Percentiles rank a stretch among this genome's conserved stretches.
Conservation (phyloP, 2,888 invertebrate species). For the Plebejus argus region DNA sequence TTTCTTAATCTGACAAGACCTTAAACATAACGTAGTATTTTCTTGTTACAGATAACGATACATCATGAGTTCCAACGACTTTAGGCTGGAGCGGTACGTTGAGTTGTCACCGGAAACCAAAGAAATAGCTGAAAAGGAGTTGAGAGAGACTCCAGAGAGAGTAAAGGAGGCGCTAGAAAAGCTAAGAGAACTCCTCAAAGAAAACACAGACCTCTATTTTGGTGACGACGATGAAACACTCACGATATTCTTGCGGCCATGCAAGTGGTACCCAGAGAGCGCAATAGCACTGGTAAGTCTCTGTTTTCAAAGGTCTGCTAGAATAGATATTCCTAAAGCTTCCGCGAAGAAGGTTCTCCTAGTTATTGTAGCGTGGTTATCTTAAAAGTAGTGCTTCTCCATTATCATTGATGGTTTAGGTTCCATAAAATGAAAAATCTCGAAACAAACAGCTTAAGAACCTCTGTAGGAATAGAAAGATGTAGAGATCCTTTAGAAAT, state of each 20-base stretch:
- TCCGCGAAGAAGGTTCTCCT: too few species aligned
- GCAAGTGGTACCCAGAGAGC: constrained; percentile 91
- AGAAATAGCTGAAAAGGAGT: constrained; percentile 82
- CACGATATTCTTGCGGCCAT: constrained; percentile 89
- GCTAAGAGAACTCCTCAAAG: constrained; percentile 84
- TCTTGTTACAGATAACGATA: constrained; percentile 48
- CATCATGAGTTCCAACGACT: constrained; percentile 70
- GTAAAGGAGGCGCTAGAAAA: constrained; percentile 81
- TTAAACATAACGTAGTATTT: background rate
- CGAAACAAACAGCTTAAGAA: too few species aligned
- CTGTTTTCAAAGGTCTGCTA: background rate
- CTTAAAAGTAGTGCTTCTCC: too few species aligned
- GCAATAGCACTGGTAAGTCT: constrained; percentile 87
- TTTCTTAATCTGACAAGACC: too few species aligned
- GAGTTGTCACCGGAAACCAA: constrained; percentile 81
- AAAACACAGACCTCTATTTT: constrained; percentile 84
- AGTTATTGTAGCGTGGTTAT: too few species aligned
- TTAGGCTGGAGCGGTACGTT: constrained; percentile 81
- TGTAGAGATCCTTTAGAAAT: too few species aligned
- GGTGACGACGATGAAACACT: constrained; percentile 89
- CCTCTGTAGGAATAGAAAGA: too few species aligned
- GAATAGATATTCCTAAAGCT: background rate
- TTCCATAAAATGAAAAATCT: too few species aligned
- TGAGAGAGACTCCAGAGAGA: constrained; percentile 86
- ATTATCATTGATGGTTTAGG: too few species aligned